phyloP scores from a whole-genome alignment of 1,140 invertebrate species.

The Scylla paramamosain region DNA sequence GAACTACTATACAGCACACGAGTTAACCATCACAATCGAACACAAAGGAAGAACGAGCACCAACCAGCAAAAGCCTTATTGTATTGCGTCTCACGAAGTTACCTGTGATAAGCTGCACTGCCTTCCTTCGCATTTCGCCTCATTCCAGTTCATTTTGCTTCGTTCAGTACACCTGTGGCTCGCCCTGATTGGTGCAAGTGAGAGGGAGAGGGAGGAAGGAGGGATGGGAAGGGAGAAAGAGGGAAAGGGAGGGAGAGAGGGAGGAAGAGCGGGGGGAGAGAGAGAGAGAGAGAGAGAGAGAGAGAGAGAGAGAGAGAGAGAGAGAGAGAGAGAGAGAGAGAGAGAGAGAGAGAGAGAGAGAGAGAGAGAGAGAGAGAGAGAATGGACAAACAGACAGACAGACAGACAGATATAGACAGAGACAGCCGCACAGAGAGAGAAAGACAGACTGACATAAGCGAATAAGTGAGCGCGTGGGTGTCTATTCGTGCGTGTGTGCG shows the following conservation, averaged over 20 bases:
- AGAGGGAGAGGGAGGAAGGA: no score
- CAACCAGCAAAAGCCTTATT: no score
- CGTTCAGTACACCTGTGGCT: no score
- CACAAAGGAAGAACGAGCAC: no score
- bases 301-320: background rate
- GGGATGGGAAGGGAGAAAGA: background rate
- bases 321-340: background rate
- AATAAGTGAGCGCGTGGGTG: background rate
- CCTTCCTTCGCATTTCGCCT: no score
- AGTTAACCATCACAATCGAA: no score
- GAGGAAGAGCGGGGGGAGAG: background rate
- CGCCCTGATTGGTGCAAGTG: no score
- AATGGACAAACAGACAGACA: no score
- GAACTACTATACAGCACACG: no score
- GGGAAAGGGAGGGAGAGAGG: background rate
- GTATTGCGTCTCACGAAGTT: no score
- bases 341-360: background rate
- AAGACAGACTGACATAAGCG: background rate
- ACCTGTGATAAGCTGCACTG: no score
- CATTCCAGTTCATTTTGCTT: no score
- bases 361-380: background rate
- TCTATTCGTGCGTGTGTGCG: background rate
- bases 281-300: background rate
- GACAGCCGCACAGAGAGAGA: background rate
- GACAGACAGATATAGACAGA: background rate